Conservation (phyloP, 2,797 vertebrate genomes). For the Lepilemur ruficaudatus region DNA sequence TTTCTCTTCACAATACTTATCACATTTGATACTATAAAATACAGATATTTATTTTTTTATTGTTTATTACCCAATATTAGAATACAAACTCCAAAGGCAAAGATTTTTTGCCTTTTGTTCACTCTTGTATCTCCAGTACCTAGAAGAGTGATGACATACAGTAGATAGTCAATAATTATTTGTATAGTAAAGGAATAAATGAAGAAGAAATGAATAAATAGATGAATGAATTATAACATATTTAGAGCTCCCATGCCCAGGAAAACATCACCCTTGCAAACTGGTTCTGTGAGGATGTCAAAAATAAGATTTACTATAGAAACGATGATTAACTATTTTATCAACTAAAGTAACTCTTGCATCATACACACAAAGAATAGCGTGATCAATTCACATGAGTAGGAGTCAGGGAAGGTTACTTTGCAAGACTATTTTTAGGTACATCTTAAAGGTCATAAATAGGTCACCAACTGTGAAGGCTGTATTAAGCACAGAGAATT, state of each 20-base stretch:
- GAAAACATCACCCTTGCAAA: background rate
- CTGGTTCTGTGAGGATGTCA: background rate
- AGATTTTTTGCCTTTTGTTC: background rate
- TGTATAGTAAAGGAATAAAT: background rate
- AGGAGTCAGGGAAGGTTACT: background rate
- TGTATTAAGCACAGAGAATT: background rate
- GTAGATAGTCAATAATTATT: background rate
- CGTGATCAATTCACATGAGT: background rate
- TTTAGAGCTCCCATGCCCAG: background rate
- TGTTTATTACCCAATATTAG: background rate
- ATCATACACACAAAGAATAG: background rate
- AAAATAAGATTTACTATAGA: conserved; percentile 22
- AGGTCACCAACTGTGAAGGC: background rate
- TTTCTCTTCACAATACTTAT: background rate
- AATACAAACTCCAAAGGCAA: background rate
- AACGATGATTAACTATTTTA: background rate
- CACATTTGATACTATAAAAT: background rate
- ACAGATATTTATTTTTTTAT: background rate
- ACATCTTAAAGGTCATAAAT: background rate
- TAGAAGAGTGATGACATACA: background rate
- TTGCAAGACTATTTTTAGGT: background rate
- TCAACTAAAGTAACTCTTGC: background rate
- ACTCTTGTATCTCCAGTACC: background rate
- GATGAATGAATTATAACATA: background rate
- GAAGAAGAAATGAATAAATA: background rate